These are phyloP conservation scores for Carabus problematicus DNA, from an alignment of 2,888 invertebrate species.

Conservation along the genomic window DNA sequence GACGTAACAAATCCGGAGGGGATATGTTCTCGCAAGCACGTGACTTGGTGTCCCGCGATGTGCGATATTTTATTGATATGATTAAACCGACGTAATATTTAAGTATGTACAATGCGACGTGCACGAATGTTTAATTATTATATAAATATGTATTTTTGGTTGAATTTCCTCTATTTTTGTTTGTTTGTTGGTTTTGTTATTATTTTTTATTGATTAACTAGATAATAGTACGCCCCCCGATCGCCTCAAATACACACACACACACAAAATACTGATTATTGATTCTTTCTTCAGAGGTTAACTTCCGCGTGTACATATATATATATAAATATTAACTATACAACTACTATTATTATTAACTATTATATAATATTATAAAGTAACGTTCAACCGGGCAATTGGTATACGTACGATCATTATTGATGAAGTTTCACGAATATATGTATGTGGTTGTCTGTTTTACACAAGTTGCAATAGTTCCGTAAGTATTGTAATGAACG, in stretches of 20 bases:
- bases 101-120: constrained; percentile 42
- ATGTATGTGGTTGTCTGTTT: constrained; percentile 52
- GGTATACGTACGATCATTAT: constrained; percentile 56
- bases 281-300: not conserved
- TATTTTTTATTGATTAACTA: constrained; percentile 41
- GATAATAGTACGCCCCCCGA: not conserved
- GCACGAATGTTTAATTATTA: constrained; percentile 45
- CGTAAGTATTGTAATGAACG: not conserved
- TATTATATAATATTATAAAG: constrained; percentile 51
- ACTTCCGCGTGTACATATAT: constrained; percentile 26
- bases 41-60: no score
- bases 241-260: constrained; percentile 2
- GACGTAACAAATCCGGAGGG: constrained; percentile 44
- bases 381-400: constrained; percentile 50
- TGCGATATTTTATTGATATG: constrained; percentile 1
- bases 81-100: constrained; percentile 5
- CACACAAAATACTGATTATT: not conserved
- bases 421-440: constrained; percentile 59
- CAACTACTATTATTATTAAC: constrained; percentile 1
- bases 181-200: constrained; percentile 53
- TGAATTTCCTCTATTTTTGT: constrained; percentile 49
- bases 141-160: constrained; percentile 43
- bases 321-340: constrained; percentile 2
- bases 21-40: constrained; percentile 4
- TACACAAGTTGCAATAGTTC: constrained; percentile 34